phyloP scores from a whole-genome alignment of 2,888 invertebrate species.

The Altica lythri region DNA sequence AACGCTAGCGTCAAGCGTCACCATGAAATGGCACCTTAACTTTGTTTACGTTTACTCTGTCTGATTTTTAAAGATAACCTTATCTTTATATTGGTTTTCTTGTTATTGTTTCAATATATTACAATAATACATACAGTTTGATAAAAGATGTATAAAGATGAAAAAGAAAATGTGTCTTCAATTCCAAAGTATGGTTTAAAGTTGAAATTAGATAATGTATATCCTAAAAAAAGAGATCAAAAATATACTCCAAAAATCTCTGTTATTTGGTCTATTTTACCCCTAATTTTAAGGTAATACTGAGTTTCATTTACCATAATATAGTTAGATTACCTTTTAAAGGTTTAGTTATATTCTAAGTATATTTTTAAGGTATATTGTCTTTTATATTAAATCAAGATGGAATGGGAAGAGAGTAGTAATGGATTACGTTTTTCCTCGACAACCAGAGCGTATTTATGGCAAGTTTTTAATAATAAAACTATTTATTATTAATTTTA shows the following conservation, averaged over 20 bases:
- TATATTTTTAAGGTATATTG: conserved; percentile 66
- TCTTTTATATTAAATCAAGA: conserved; percentile 69
- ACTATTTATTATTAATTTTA: neutral
- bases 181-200: conserved; percentile 73
- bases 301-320: neutral
- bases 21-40: too few species aligned
- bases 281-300: conserved; percentile 71
- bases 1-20: too few species aligned
- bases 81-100: too few species aligned
- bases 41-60: too few species aligned
- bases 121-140: too few species aligned
- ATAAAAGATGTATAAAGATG: conserved; percentile 1
- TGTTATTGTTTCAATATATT: too few species aligned
- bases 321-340: neutral
- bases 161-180: conserved; percentile 23
- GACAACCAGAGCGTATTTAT: conserved; percentile 81
- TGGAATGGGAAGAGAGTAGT: conserved; percentile 70
- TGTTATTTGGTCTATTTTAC: conserved; percentile 73
- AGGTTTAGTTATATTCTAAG: neutral
- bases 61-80: too few species aligned
- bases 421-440: conserved; percentile 78
- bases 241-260: conserved; percentile 66
- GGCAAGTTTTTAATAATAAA: conserved; percentile 62
- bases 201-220: conserved; percentile 74
- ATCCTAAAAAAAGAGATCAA: conserved; percentile 74